Percentiles rank a stretch among this genome's conserved stretches.
phyloP scores from a whole-genome alignment of 2,113 vertebrate species.

The Mesocricetus auratus region DNA sequence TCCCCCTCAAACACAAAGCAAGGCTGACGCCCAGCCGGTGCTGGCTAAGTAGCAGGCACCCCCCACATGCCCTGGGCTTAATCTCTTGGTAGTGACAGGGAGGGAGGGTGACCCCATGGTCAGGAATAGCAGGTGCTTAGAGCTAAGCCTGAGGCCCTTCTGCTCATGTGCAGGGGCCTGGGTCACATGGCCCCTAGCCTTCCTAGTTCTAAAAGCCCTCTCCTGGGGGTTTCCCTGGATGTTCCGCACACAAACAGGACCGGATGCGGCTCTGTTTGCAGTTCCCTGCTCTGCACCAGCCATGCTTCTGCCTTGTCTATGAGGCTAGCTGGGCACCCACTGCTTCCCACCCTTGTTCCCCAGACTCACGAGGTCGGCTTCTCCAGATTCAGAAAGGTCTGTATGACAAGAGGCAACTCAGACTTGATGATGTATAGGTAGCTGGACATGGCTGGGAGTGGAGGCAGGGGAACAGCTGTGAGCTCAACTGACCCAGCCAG shows the following conservation, averaged over 20 bases:
- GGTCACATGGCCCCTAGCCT: neutral
- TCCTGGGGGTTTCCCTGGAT: neutral
- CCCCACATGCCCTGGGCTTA: constrained; percentile 64
- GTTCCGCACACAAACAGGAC: neutral
- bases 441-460: constrained; percentile 97
- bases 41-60: constrained; percentile 37
- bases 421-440: constrained; percentile 99
- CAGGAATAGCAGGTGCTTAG: constrained; percentile 79
- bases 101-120: neutral
- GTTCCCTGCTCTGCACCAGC: neutral
- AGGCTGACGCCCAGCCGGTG: neutral
- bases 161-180: neutral
- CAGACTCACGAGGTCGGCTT: constrained; percentile 90
- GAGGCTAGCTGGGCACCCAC: neutral
- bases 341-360: constrained; percentile 8
- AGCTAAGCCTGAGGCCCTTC: constrained; percentile 63
- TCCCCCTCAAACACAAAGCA: neutral
- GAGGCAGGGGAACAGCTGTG: neutral
- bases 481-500: neutral
- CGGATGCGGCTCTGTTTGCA: neutral
- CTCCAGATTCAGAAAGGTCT: constrained; percentile 94
- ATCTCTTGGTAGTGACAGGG: neutral
- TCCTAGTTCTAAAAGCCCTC: neutral
- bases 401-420: constrained; percentile 97
- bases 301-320: neutral